Percentiles rank a stretch among this genome's conserved stretches.
Conservation (phyloP, 2,113 vertebrate species). For the Cathartes aura region DNA sequence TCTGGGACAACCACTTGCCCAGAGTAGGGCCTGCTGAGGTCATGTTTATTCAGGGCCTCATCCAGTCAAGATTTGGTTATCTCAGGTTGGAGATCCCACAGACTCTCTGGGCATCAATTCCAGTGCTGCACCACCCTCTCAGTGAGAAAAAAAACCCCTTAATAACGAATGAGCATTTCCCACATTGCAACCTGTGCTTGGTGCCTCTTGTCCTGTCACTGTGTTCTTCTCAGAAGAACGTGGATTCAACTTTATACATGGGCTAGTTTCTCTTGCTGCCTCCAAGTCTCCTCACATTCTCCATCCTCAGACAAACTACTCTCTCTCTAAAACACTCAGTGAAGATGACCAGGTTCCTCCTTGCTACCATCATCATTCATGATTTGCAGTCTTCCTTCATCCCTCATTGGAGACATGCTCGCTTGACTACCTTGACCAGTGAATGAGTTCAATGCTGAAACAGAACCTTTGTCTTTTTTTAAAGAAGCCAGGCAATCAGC, state of each 20-base stretch:
- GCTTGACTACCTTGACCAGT: neutral
- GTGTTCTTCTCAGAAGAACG: neutral
- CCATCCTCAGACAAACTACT: neutral
- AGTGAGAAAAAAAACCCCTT: neutral
- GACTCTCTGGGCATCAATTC: neutral
- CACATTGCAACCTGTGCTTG: neutral
- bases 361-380: neutral
- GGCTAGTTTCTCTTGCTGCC: neutral
- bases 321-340: neutral
- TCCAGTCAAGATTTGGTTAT: neutral
- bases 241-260: neutral
- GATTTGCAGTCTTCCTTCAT: neutral
- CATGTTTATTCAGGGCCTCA: neutral
- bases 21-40: neutral
- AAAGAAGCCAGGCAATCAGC: neutral
- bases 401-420: neutral
- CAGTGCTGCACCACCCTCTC: neutral
- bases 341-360: neutral
- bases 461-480: neutral
- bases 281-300: neutral
- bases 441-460: neutral
- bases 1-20: neutral
- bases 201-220: neutral
- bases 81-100: neutral
- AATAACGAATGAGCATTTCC: neutral